A percentile compares a stretch with the other conserved stretches of the same genome.
Evolutionary conservation across 2,888 invertebrate species (phyloP).

Genomic region (Stenurella melanura): DNA sequence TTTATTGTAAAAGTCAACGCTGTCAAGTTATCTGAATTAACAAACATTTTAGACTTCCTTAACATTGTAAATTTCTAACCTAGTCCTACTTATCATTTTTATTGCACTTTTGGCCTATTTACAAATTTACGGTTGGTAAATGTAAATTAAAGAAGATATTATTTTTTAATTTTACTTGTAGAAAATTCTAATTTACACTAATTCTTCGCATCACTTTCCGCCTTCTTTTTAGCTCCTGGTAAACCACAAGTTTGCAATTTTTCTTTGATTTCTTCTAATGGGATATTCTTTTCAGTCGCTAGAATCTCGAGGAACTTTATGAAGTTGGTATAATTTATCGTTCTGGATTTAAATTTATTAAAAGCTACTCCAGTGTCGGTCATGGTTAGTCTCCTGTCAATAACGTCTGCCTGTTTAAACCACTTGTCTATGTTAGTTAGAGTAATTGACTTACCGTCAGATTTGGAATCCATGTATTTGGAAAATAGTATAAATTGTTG

Average conservation of each 20-base stretch:
- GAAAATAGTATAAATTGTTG: slow-evolving; percentile 87
- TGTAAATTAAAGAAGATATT: too few relatives aligned
- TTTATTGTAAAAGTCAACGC: not conserved
- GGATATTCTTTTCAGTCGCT: slow-evolving; percentile 85
- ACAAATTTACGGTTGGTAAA: not conserved
- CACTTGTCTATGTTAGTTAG: slow-evolving; percentile 95
- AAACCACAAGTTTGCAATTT: slow-evolving; percentile 87
- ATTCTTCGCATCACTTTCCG: too few relatives aligned
- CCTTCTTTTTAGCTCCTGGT: slow-evolving; percentile 59
- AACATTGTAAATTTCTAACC: too few relatives aligned
- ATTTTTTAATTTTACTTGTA: too few relatives aligned
- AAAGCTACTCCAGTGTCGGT: slow-evolving; percentile 94
- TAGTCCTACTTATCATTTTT: too few relatives aligned
- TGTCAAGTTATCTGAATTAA: not conserved
- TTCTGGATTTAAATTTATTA: slow-evolving; percentile 84
- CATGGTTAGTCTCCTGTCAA: slow-evolving; percentile 84
- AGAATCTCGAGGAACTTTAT: slow-evolving; percentile 86
- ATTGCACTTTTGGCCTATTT: not conserved
- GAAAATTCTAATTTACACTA: too few relatives aligned
- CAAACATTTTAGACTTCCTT: not conserved
- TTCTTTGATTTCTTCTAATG: slow-evolving; percentile 83
- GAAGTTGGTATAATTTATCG: slow-evolving; percentile 64
- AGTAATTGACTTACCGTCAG: slow-evolving; percentile 89
- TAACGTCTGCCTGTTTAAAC: slow-evolving; percentile 92
- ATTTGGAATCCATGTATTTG: slow-evolving; percentile 90